Conservation (phyloP, 1,140 invertebrate species). For the Drosophila littoralis region DNA sequence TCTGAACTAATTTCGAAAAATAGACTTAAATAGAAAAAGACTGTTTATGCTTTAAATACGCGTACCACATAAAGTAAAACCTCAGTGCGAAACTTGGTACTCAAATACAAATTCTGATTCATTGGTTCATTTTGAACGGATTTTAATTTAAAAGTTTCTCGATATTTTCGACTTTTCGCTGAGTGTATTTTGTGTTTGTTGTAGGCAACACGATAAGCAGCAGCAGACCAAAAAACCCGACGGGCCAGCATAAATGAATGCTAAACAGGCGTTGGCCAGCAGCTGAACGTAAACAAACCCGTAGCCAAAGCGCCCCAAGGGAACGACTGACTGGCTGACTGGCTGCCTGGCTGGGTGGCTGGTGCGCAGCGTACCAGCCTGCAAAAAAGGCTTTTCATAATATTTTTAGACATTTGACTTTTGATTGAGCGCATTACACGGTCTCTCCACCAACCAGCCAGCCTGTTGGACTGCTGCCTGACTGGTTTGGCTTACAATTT, state of each 20-base stretch:
- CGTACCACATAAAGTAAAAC: no score
- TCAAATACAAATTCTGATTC: no score
- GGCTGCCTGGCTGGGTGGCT: background rate
- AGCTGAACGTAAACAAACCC: slow-evolving; percentile 28
- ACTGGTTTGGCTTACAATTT: slow-evolving; percentile 64
- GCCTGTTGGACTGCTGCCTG: background rate
- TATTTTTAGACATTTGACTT: slow-evolving; percentile 83
- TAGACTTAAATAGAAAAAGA: no score
- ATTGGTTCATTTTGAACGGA: no score
- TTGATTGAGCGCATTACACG: slow-evolving; percentile 82
- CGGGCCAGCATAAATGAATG: slow-evolving; percentile 75
- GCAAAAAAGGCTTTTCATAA: slow-evolving; percentile 78
- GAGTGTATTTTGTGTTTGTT: background rate
- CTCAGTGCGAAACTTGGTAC: no score
- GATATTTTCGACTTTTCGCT: no score
- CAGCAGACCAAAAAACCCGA: slow-evolving; percentile 43
- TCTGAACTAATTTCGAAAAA: no score
- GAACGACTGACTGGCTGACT: slow-evolving; percentile 2
- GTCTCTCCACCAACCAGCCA: background rate
- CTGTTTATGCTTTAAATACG: no score
- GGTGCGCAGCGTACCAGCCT: slow-evolving; percentile 14
- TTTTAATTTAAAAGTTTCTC: no score
- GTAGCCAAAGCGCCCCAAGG: slow-evolving; percentile 18
- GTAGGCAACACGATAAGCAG: slow-evolving; percentile 63
- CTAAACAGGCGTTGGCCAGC: slow-evolving; percentile 60